A percentile compares a stretch with the other conserved stretches of the same genome.
phyloP scores from a whole-genome alignment of 2,113 vertebrate species.

The Grammatotria lemairii region DNA sequence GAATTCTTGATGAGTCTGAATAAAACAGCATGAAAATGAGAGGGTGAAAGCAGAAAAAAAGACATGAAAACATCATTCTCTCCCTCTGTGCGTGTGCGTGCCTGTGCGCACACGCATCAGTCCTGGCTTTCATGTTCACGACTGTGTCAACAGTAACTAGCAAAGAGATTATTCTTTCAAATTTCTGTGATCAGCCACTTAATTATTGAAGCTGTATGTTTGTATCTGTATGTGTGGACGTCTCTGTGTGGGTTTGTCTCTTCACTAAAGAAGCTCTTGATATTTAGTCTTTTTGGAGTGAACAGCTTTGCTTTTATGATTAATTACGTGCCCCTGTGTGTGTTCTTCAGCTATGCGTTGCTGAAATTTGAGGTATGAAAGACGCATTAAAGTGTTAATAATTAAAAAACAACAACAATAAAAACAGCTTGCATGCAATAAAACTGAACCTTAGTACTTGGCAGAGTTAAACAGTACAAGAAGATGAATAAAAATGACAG shows the following conservation, averaged over 20 bases:
- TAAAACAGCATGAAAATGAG: conserved; percentile 46
- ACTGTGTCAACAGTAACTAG: conserved; percentile 26
- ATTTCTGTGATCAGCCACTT: conserved; percentile 42
- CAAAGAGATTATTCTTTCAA: conserved; percentile 28
- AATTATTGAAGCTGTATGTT: conserved; percentile 21
- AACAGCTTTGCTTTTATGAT: not conserved
- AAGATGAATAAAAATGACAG: not conserved
- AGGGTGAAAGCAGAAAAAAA: not conserved
- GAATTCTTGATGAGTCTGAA: conserved; percentile 62
- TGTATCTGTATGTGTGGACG: not conserved
- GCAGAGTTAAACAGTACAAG: not conserved
- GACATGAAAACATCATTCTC: conserved; percentile 40
- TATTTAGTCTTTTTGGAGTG: not conserved
- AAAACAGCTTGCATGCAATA: not conserved
- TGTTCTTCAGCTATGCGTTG: not conserved
- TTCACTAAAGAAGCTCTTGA: not conserved
- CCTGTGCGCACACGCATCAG: not conserved
- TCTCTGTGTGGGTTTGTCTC: not conserved
- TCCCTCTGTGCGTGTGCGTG: not conserved
- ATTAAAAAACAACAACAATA: not conserved
- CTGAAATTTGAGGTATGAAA: not conserved
- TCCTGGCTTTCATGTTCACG: conserved; percentile 30
- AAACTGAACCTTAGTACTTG: not conserved
- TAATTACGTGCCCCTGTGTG: not conserved
- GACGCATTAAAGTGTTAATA: not conserved